phyloP scores from a whole-genome alignment of 2,797 vertebrate species.

The Todus mexicanus region DNA sequence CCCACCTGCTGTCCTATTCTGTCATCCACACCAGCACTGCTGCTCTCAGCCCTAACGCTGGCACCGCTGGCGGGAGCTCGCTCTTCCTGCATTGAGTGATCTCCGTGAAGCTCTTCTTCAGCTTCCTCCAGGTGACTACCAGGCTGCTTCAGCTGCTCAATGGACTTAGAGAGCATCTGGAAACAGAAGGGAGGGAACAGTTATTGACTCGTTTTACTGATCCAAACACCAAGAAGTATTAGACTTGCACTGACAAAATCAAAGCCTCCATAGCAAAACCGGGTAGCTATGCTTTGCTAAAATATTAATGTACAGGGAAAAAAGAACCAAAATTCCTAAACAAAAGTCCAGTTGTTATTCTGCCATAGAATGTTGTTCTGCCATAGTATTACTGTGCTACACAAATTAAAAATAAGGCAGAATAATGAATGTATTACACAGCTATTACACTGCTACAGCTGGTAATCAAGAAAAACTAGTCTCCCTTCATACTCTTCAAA shows the following conservation, averaged over 20 bases:
- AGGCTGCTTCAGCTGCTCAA: constrained; percentile 96
- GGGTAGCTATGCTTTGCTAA: fast-evolving
- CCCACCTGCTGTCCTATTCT: constrained; percentile 77
- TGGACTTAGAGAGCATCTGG: constrained; percentile 97
- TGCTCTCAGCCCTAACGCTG: constrained; percentile 82
- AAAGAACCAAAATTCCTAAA: neutral
- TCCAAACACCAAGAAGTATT: neutral
- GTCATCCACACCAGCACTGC: constrained; percentile 78
- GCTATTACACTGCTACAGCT: neutral
- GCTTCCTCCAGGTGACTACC: constrained; percentile 91
- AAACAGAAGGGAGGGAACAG: constrained; percentile 49
- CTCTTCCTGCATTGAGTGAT: constrained; percentile 88
- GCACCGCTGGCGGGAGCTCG: constrained; percentile 80
- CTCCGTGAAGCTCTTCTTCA: constrained; percentile 87
- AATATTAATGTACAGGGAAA: neutral
- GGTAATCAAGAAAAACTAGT: neutral
- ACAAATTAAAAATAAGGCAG: neutral
- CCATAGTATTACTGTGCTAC: neutral
- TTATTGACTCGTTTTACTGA: neutral
- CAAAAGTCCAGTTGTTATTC: neutral
- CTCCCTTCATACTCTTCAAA: neutral
- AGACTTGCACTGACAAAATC: neutral
- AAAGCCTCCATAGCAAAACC: neutral
- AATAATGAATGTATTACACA: neutral
- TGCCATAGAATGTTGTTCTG: neutral